Evolutionary conservation across 1,140 invertebrate genomes (phyloP).

Genomic region (Halictus rubicundus): DNA sequence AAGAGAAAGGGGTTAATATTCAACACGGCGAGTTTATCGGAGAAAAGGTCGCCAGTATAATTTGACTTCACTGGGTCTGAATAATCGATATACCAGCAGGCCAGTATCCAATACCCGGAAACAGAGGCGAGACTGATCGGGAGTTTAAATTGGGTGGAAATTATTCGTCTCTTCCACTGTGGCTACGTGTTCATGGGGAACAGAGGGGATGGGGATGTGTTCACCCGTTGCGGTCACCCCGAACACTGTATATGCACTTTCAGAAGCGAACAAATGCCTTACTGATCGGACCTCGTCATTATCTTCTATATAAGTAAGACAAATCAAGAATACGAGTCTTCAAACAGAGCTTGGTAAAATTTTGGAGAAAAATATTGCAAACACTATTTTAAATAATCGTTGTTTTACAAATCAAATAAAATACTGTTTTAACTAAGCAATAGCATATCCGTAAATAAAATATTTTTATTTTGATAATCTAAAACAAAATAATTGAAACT

Average conservation of each 20-base stretch:
- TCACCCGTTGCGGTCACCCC: constrained; percentile 14
- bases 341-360: too few species aligned
- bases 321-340: too few species aligned
- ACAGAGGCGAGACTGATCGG: constrained; percentile 71
- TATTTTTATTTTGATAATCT: too few species aligned
- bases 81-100: constrained; percentile 73
- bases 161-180: constrained; percentile 64
- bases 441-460: too few species aligned
- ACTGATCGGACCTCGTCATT: neutral
- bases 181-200: neutral
- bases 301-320: too few species aligned
- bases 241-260: constrained; percentile 41
- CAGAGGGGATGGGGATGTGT: neutral
- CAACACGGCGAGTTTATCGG: constrained; percentile 54
- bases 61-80: constrained; percentile 71
- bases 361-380: too few species aligned
- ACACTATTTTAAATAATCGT: too few species aligned
- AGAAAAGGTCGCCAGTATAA: constrained; percentile 69
- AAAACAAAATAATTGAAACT: too few species aligned
- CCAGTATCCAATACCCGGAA: constrained; percentile 63
- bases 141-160: constrained; percentile 76
- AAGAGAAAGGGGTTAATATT: constrained; percentile 52
- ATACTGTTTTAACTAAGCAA: too few species aligned
- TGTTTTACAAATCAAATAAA: too few species aligned
- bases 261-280: constrained; percentile 43